Conservation (phyloP, 2,797 vertebrate species). For the Neostethus bicornis region DNA sequence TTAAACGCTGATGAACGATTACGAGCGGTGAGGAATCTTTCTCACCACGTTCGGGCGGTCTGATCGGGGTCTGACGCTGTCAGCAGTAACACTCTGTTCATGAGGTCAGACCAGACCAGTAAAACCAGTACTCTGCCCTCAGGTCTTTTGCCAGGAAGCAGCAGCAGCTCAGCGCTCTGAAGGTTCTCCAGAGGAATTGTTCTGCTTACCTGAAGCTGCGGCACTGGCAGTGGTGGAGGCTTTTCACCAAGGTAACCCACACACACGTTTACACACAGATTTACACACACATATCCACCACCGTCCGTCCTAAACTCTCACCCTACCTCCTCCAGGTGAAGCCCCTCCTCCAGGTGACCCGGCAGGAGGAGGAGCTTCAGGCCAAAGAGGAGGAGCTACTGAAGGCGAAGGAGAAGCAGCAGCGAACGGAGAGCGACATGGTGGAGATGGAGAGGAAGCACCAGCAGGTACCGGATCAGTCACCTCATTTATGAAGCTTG, state of each 20-base stretch:
- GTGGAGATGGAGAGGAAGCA: constrained; percentile 97
- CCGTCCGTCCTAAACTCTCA: too few relatives aligned
- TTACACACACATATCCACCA: too few relatives aligned
- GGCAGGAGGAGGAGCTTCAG: constrained; percentile 96
- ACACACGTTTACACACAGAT: not conserved
- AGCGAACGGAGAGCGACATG: constrained; percentile 92
- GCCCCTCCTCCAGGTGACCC: constrained; percentile 95
- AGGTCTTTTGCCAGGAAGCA: constrained; percentile 98
- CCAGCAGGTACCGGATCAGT: constrained; percentile 97
- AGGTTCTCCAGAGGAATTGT: constrained; percentile 96
- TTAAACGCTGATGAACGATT: too few relatives aligned
- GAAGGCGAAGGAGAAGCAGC: constrained; percentile 95
- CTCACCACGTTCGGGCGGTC: too few relatives aligned
- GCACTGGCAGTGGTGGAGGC: constrained; percentile 99
- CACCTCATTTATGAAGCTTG: too few relatives aligned
- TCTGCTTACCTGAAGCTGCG: constrained; percentile 94
- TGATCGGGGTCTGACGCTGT: too few relatives aligned
- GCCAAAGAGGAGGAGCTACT: constrained; percentile 96
- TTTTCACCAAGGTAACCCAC: constrained; percentile 92
- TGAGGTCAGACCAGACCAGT: too few relatives aligned
- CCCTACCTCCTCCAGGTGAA: constrained; percentile 84
- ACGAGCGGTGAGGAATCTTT: too few relatives aligned
- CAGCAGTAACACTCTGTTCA: too few relatives aligned
- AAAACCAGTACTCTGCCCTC: too few relatives aligned
- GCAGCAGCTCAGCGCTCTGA: constrained; percentile 94